Conservation (phyloP, 2,888 invertebrate genomes). For the Cryptocheilus praepositus region DNA sequence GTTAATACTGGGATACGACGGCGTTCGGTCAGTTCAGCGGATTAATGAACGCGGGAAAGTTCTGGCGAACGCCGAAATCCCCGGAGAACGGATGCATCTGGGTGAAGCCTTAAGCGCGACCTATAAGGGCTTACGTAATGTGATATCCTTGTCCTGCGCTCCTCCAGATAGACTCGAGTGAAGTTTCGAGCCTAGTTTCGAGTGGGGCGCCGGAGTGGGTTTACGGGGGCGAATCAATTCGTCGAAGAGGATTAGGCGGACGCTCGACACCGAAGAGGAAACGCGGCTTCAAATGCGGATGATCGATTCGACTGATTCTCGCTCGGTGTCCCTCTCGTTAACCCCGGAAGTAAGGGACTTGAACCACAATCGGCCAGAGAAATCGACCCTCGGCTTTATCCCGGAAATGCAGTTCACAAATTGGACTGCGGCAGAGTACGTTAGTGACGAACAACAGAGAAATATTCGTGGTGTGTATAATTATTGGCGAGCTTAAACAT, state of each 20-base stretch:
- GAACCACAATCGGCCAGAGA: no score
- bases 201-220: slow-evolving; percentile 38
- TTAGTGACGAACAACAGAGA: no score
- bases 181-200: slow-evolving; percentile 47
- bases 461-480: no score
- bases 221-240: slow-evolving; percentile 50
- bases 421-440: no score
- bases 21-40: no score
- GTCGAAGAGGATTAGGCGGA: slow-evolving; percentile 40
- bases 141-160: slow-evolving; percentile 38
- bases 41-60: slow-evolving; percentile 38
- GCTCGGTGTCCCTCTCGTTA: slow-evolving; percentile 8
- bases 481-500: no score
- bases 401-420: no score
- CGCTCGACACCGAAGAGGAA: no score
- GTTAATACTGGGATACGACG: no score
- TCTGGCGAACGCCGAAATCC: slow-evolving; percentile 47
- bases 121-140: slow-evolving; percentile 58
- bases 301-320: slow-evolving; percentile 12
- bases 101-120: slow-evolving; percentile 49
- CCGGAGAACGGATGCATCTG: slow-evolving; percentile 48
- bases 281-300: background rate
- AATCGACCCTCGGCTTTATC: no score
- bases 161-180: slow-evolving; percentile 33
- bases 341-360: no score